phyloP scores from a whole-genome alignment of 1,140 invertebrate genomes.

The Galleria mellonella region DNA sequence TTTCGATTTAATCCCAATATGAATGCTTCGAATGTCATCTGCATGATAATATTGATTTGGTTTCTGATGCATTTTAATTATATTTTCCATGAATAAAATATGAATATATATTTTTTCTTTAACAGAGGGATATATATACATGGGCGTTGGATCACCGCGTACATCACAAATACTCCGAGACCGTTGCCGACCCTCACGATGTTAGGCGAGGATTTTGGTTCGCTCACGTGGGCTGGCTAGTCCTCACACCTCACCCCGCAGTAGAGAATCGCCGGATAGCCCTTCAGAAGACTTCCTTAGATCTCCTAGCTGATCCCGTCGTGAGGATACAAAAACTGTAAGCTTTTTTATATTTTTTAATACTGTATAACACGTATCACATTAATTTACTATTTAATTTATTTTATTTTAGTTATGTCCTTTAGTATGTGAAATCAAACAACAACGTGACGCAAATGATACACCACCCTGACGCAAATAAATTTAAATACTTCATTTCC shows the following conservation, averaged over 20 bases:
- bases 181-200: conserved; percentile 89
- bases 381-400: too few relatives aligned
- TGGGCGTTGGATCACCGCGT: conserved; percentile 89
- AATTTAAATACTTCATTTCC: too few relatives aligned
- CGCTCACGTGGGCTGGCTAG: conserved; percentile 87
- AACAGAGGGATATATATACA: conserved; percentile 84
- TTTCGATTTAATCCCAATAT: too few relatives aligned
- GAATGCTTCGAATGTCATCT: too few relatives aligned
- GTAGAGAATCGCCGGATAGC: conserved; percentile 85
- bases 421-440: too few relatives aligned
- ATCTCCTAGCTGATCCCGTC: conserved; percentile 89
- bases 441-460: too few relatives aligned
- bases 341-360: conserved; percentile 14
- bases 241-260: conserved; percentile 84
- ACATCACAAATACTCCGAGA: conserved; percentile 89
- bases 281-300: conserved; percentile 82
- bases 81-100: too few relatives aligned
- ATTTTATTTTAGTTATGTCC: too few relatives aligned
- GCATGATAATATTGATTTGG: too few relatives aligned
- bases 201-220: conserved; percentile 87
- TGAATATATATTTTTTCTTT: too few relatives aligned
- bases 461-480: too few relatives aligned
- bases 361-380: neutral
- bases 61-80: too few relatives aligned
- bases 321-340: conserved; percentile 90